Conservation (phyloP, 2,797 vertebrate genomes). For the Danio aesculapii region DNA sequence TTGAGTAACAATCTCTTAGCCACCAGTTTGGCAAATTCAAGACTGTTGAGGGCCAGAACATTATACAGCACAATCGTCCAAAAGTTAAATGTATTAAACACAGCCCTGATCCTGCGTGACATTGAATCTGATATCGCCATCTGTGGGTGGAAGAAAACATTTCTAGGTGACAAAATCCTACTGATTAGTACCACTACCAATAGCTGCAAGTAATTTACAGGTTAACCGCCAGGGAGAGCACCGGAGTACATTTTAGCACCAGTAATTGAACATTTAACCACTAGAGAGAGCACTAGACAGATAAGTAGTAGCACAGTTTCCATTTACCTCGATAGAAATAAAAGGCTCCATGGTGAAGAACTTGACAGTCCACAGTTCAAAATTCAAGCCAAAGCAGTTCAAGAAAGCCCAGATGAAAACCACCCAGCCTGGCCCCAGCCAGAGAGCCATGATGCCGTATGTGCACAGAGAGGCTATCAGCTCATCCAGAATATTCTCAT, state of each 20-base stretch:
- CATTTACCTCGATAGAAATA: conserved; percentile 85
- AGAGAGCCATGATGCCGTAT: conserved; percentile 87
- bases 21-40: conserved; percentile 91
- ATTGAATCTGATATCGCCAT: conserved; percentile 83
- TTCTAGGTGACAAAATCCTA: not conserved
- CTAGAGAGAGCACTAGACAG: not conserved
- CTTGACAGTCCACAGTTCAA: conserved; percentile 92
- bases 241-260: not conserved
- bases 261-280: not conserved
- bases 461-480: conserved; percentile 87
- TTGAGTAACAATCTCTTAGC: conserved; percentile 86
- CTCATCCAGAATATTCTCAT: conserved; percentile 86
- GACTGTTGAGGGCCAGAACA: conserved; percentile 89
- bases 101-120: conserved; percentile 88
- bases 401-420: conserved; percentile 91
- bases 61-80: conserved; percentile 95
- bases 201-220: not conserved
- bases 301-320: not conserved
- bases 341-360: conserved; percentile 87
- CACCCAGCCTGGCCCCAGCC: conserved; percentile 90
- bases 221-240: not conserved
- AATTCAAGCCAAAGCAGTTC: conserved; percentile 98
- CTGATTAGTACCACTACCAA: too few relatives aligned
- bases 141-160: conserved; percentile 68
- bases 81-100: conserved; percentile 92